Conservation (phyloP, 2,797 vertebrate species). For the Hoplostethus atlanticus region DNA sequence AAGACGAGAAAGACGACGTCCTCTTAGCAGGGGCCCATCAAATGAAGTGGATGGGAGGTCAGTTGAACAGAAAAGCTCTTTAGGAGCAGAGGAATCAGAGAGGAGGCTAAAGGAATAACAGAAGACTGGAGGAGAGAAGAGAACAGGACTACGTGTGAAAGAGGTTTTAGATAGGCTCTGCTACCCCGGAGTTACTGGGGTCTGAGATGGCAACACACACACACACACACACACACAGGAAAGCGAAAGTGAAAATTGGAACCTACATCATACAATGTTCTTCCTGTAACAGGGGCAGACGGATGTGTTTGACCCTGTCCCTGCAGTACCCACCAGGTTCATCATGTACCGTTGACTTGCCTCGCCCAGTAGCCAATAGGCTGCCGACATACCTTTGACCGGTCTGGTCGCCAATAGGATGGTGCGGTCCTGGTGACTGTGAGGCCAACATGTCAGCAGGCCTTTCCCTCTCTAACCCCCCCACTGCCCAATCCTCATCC, state of each 20-base stretch:
- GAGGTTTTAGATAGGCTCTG: constrained; percentile 51
- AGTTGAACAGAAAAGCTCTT: constrained; percentile 73
- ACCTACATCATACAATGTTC: constrained; percentile 15
- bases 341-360: constrained; percentile 8
- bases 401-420: constrained; percentile 50
- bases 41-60: constrained; percentile 71
- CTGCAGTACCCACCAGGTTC: not conserved
- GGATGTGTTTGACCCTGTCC: constrained; percentile 1
- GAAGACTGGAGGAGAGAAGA: constrained; percentile 36
- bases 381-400: constrained; percentile 11
- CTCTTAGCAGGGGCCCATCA: constrained; percentile 70
- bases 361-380: constrained; percentile 27
- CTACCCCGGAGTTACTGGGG: constrained; percentile 22
- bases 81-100: constrained; percentile 57
- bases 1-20: constrained; percentile 46
- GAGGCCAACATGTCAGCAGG: constrained; percentile 12
- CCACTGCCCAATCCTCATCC: constrained; percentile 37
- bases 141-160: constrained; percentile 37
- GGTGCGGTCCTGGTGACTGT: constrained; percentile 13
- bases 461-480: constrained; percentile 41
- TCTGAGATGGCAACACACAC: constrained; percentile 38
- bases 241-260: constrained; percentile 44
- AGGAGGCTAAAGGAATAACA: constrained; percentile 49
- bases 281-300: not conserved
- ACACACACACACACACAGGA: not conserved